phyloP scores from a whole-genome alignment of 2,888 invertebrate species.

The Spisula subtruncata region DNA sequence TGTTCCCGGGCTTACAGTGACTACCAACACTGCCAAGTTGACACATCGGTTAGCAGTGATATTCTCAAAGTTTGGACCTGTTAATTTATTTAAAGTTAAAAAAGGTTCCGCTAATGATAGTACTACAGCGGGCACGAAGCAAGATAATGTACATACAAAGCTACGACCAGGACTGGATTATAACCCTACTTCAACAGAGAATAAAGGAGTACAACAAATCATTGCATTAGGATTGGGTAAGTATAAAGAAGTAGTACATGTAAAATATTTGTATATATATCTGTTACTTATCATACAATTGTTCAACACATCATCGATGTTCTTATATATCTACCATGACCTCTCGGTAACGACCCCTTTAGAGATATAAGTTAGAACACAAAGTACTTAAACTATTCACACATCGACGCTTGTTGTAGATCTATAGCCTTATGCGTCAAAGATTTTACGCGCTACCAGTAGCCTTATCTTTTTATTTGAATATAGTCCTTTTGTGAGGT shows the following conservation, averaged over 20 bases:
- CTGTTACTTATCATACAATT: neutral
- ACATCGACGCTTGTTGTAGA: no score
- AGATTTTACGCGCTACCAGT: no score
- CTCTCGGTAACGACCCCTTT: no score
- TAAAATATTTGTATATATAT: neutral
- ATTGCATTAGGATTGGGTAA: neutral
- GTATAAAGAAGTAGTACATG: neutral
- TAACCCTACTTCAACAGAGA: neutral
- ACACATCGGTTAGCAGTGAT: slow-evolving; percentile 27
- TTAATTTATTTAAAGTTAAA: slow-evolving; percentile 12
- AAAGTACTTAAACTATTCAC: no score
- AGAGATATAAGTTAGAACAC: no score
- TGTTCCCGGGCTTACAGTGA: neutral
- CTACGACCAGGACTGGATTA: neutral
- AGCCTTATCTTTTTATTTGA: no score
- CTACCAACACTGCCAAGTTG: neutral
- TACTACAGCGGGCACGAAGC: neutral
- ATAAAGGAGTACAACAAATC: neutral
- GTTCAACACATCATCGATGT: neutral
- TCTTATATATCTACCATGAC: neutral
- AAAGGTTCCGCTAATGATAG: neutral
- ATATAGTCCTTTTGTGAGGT: no score
- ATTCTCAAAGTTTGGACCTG: slow-evolving; percentile 35
- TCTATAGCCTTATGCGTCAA: no score
- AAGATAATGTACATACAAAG: neutral